These are phyloP conservation scores for Protobothrops flavoviridis DNA, from an alignment of 2,113 vertebrate genomes.

Conservation along the genomic window DNA sequence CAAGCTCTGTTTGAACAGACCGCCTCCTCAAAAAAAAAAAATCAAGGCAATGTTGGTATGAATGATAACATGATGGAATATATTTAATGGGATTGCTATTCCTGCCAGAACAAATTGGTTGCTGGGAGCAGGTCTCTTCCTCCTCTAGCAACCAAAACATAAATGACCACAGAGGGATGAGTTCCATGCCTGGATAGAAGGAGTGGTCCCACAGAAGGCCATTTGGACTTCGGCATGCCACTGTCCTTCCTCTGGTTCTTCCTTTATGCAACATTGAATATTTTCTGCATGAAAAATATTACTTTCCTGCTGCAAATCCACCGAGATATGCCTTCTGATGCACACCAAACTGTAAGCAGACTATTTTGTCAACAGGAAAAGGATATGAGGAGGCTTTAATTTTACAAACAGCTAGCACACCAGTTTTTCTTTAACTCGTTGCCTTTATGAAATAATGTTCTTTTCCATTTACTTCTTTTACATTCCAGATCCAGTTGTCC, in stretches of 20 bases:
- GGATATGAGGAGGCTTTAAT: neutral
- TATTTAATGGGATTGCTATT: neutral
- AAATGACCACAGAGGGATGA: neutral
- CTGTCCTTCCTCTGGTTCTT: neutral
- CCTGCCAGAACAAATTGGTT: neutral
- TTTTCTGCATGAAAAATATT: neutral
- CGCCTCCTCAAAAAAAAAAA: too few relatives aligned
- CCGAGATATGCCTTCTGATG: too few relatives aligned
- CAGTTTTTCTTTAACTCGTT: neutral
- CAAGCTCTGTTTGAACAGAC: too few relatives aligned
- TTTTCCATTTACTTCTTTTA: neutral
- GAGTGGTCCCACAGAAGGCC: neutral
- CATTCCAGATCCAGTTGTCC: neutral
- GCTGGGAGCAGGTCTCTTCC: neutral
- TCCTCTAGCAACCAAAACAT: neutral
- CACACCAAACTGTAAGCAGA: neutral
- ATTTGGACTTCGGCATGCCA: neutral
- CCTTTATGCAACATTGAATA: too few relatives aligned
- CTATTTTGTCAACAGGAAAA: neutral
- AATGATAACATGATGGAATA: neutral
- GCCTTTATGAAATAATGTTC: neutral
- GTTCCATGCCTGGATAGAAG: neutral
- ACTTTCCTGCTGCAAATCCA: neutral
- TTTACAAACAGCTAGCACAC: neutral
- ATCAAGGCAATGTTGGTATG: too few relatives aligned